phyloP scores from a whole-genome alignment of 2,113 vertebrate genomes.

The Barnardius zonarius region DNA sequence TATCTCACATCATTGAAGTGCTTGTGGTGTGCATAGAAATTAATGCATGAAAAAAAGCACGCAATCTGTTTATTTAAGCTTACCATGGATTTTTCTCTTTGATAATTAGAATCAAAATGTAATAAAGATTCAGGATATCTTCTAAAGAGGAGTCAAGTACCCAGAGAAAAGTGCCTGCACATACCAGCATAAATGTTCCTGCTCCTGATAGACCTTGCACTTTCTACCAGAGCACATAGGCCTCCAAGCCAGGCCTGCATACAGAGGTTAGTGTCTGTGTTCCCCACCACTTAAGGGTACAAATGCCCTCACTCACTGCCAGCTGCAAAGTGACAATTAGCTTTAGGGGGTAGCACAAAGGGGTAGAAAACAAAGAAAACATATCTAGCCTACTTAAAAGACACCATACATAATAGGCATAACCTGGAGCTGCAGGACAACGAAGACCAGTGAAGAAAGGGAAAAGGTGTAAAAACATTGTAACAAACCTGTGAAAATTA shows the following conservation, averaged over 20 bases:
- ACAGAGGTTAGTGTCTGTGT: accelerated
- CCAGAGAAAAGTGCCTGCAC: background rate
- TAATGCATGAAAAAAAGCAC: background rate
- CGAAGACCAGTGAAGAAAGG: background rate
- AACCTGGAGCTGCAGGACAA: background rate
- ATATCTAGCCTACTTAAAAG: background rate
- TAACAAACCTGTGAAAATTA: background rate
- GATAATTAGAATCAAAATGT: background rate
- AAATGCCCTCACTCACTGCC: background rate
- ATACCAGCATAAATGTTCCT: background rate
- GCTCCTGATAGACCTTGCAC: background rate
- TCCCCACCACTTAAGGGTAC: background rate
- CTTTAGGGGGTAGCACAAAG: background rate
- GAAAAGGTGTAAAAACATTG: accelerated
- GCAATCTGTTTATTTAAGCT: background rate
- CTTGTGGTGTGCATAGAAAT: background rate
- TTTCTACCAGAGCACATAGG: accelerated
- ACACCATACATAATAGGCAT: accelerated
- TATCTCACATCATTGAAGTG: background rate
- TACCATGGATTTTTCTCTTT: background rate
- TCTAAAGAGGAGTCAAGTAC: background rate
- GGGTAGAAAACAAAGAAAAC: background rate
- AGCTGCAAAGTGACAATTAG: background rate
- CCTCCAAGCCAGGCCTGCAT: accelerated
- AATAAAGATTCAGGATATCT: background rate